Conservation (phyloP, 23 tunicate species). For the Pegea sp. region DNA sequence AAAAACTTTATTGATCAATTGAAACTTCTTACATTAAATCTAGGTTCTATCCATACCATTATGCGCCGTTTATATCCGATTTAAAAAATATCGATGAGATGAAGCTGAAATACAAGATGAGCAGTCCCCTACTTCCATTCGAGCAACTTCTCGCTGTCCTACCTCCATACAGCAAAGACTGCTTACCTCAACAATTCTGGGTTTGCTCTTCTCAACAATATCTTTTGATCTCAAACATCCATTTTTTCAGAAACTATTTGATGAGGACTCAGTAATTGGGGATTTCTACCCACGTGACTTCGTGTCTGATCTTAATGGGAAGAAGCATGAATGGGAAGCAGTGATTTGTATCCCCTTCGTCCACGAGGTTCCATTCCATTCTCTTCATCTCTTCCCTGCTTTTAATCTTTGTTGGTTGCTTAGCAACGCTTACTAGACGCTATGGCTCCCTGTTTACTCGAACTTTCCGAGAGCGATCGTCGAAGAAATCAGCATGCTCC, state of each 20-base stretch:
- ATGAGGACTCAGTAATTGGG: slow-evolving; percentile 49
- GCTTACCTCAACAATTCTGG: slow-evolving; percentile 79
- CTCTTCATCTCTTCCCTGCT: not conserved
- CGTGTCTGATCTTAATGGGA: slow-evolving; percentile 84
- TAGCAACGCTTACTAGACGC: slow-evolving; percentile 60
- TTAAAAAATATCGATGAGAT: slow-evolving; percentile 22
- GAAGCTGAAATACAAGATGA: slow-evolving; percentile 59
- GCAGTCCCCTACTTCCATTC: slow-evolving; percentile 79
- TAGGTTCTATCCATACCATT: slow-evolving; percentile 98
- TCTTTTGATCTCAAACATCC: not conserved
- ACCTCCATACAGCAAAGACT: slow-evolving; percentile 78
- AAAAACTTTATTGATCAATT: slow-evolving; percentile 1
- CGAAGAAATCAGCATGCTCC: slow-evolving; percentile 51
- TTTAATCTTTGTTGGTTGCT: not conserved
- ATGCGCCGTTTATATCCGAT: slow-evolving; percentile 92
- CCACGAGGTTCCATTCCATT: slow-evolving; percentile 40
- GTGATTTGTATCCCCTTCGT: slow-evolving; percentile 92
- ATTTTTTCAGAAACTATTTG: slow-evolving; percentile 49
- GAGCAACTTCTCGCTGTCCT: slow-evolving; percentile 92
- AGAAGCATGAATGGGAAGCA: slow-evolving; percentile 99
- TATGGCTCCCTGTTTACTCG: slow-evolving; percentile 39
- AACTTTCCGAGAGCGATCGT: slow-evolving; percentile 28
- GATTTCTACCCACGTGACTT: slow-evolving; percentile 88
- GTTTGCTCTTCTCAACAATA: slow-evolving; percentile 8
- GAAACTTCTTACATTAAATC: too few species aligned